Evolutionary conservation across 2,797 vertebrate genomes (phyloP).

Genomic region (Thunnus albacares): DNA sequence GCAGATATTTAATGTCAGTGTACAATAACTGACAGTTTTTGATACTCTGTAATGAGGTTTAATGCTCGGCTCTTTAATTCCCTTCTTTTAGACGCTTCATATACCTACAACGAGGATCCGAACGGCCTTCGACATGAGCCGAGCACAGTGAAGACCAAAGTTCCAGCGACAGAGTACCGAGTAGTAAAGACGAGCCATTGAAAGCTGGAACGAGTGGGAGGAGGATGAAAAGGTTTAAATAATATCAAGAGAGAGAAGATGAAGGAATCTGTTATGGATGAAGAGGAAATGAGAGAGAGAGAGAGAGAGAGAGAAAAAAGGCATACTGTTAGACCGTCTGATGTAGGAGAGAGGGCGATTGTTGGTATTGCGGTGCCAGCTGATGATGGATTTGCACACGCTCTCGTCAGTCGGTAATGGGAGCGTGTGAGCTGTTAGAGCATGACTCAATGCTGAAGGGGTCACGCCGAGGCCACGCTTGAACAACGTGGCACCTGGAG

Average conservation of each 20-base stretch:
- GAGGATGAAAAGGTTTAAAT: constrained; percentile 44
- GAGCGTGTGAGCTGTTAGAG: constrained; percentile 59
- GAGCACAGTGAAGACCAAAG: background rate
- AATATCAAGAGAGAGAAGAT: constrained; percentile 34
- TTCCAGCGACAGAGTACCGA: background rate
- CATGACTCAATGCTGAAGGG: constrained; percentile 56
- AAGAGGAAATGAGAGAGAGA: background rate
- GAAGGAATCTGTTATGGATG: constrained; percentile 34
- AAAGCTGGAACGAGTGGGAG: constrained; percentile 20
- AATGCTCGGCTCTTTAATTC: background rate
- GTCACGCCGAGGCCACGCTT: constrained; percentile 48
- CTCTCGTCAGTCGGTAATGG: constrained; percentile 60
- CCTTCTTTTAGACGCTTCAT: background rate
- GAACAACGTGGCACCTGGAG: constrained; percentile 42
- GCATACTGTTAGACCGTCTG: background rate
- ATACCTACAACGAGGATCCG: background rate
- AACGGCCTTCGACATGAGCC: constrained; percentile 8
- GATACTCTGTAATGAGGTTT: too few relatives aligned
- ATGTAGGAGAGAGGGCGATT: constrained; percentile 19
- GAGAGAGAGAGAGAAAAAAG: background rate
- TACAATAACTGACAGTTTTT: too few relatives aligned
- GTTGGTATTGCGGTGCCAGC: constrained; percentile 51
- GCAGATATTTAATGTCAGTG: background rate
- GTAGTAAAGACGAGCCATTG: background rate
- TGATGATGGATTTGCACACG: constrained; percentile 65